A percentile compares a stretch with the other conserved stretches of the same genome.
phyloP scores from a whole-genome alignment of 2,797 vertebrate genomes.

The Liparis tanakae region DNA sequence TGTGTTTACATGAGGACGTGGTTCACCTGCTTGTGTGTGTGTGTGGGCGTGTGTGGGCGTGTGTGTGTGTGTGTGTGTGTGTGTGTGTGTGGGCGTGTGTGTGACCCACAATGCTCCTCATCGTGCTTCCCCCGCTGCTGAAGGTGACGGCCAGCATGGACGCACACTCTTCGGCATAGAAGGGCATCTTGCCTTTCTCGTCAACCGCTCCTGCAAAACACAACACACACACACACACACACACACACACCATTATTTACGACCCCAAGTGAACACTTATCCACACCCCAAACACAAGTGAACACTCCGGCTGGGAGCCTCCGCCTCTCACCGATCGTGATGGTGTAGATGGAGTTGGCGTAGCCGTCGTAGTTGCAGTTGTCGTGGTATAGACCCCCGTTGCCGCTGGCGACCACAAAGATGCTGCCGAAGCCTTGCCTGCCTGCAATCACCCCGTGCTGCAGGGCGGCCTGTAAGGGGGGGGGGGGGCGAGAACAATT shows the following conservation, averaged over 20 bases:
- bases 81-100: slow-evolving; percentile 5
- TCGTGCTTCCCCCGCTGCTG: slow-evolving; percentile 89
- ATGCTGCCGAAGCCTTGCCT: slow-evolving; percentile 95
- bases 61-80: background rate
- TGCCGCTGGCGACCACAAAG: slow-evolving; percentile 97
- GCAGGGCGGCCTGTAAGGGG: slow-evolving; percentile 88
- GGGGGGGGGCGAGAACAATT: background rate
- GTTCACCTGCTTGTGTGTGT: no score
- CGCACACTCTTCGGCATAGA: slow-evolving; percentile 95
- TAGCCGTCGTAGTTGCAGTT: slow-evolving; percentile 99
- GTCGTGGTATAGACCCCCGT: slow-evolving; percentile 92
- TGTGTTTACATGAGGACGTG: slow-evolving; percentile 32
- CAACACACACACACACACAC: slow-evolving; percentile 24
- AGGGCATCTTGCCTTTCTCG: slow-evolving; percentile 92
- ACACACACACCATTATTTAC: background rate
- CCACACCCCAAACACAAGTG: background rate
- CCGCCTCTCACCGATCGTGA: slow-evolving; percentile 90
- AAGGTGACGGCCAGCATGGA: slow-evolving; percentile 98
- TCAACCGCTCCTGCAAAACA: slow-evolving; percentile 90
- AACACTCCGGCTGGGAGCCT: background rate
- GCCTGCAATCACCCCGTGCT: slow-evolving; percentile 95
- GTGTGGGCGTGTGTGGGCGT: no score
- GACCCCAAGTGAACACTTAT: background rate
- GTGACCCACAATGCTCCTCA: slow-evolving; percentile 93
- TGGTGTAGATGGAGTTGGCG: slow-evolving; percentile 98